These are phyloP conservation scores for Ecdyonurus torrentis DNA, from an alignment of 2,888 invertebrate genomes.

Conservation along the genomic window DNA sequence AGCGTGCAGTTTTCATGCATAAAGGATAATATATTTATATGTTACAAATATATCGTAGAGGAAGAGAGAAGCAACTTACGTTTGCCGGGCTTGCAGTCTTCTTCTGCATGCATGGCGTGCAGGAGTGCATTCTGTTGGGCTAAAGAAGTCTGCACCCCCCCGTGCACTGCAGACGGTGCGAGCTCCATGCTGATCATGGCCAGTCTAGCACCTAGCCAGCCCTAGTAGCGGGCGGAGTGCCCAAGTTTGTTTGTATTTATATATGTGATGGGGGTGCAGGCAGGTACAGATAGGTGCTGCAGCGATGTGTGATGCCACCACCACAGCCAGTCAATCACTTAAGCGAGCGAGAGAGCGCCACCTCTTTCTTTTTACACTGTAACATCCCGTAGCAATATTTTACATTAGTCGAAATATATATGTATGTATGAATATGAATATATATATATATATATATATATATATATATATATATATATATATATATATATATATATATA, in stretches of 20 bases:
- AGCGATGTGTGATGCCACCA: not conserved
- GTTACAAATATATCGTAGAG: too few species aligned
- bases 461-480: too few species aligned
- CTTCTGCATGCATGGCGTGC: not conserved
- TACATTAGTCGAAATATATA: not conserved
- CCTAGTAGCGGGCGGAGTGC: not conserved
- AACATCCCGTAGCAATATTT: not conserved
- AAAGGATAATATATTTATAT: too few species aligned
- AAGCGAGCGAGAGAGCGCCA: not conserved
- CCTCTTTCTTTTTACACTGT: not conserved
- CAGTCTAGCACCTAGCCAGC: not conserved
- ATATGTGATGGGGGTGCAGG: not conserved
- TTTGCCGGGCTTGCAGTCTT: not conserved
- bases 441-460: too few species aligned
- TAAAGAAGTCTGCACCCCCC: not conserved
- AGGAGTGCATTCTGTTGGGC: not conserved
- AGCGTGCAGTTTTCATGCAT: too few species aligned
- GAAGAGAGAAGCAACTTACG: not conserved
- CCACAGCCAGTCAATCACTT: not conserved
- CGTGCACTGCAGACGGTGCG: not conserved
- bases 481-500: too few species aligned
- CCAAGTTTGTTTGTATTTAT: not conserved
- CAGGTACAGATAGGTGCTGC: not conserved
- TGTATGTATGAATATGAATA: not conserved
- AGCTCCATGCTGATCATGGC: not conserved